phyloP scores from a whole-genome alignment of 2,888 invertebrate genomes.

The Zele albiditarsus region DNA sequence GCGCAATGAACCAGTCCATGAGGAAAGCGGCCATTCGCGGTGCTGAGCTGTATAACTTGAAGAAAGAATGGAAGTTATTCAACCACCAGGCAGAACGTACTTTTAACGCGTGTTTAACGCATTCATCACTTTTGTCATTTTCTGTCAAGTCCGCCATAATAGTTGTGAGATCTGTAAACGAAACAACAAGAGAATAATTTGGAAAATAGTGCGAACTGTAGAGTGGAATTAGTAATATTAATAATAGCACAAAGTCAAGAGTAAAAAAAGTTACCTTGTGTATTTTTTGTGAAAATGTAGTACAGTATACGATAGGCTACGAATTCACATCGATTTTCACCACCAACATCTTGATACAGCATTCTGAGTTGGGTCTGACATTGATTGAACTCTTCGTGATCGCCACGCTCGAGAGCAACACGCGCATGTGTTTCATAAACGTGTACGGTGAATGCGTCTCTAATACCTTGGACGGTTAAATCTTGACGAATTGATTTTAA shows the following conservation, averaged over 20 bases:
- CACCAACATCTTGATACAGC: conserved; percentile 88
- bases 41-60: conserved; percentile 89
- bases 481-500: conserved; percentile 99
- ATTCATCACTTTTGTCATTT: conserved; percentile 86
- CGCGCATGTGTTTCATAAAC: conserved; percentile 99
- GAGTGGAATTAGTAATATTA: not conserved
- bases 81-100: conserved; percentile 95
- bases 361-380: conserved; percentile 98
- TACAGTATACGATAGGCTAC: conserved; percentile 97
- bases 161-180: conserved; percentile 88
- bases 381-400: conserved; percentile 99
- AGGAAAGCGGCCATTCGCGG: conserved; percentile 97
- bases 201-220: not conserved
- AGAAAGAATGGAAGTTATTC: conserved; percentile 94
- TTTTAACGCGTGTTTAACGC: conserved; percentile 89
- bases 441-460: conserved; percentile 95
- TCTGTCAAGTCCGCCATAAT: conserved; percentile 86
- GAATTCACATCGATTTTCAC: conserved; percentile 90
- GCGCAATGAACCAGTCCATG: conserved; percentile 98
- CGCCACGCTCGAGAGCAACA: conserved; percentile 97
- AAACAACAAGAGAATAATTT: conserved; percentile 25
- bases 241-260: conserved; percentile 30
- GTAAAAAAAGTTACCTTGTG: conserved; percentile 83
- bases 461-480: conserved; percentile 97
- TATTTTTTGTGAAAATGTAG: conserved; percentile 98